Evolutionary conservation across 2,113 vertebrate species (phyloP).

Genomic region (Aptenodytes patagonicus): DNA sequence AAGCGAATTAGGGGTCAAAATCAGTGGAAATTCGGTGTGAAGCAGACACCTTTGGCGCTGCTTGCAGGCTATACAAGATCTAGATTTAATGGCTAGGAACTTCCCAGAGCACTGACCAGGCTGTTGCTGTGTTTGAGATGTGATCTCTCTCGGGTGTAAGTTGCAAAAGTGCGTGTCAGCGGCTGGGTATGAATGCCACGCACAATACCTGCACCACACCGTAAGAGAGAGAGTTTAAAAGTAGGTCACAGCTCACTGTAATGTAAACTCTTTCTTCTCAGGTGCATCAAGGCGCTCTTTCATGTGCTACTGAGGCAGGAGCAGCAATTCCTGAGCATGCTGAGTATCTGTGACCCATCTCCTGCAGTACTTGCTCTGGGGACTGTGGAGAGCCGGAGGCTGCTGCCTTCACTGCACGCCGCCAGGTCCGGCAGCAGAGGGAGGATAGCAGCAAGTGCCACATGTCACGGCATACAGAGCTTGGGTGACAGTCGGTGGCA

Average conservation of each 20-base stretch:
- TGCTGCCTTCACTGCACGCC: neutral
- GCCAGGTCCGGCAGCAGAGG: neutral
- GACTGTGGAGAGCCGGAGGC: rapidly evolving
- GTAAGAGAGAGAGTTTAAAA: neutral
- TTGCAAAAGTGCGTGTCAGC: neutral
- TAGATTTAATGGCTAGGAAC: neutral
- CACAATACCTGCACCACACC: neutral
- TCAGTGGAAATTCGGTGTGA: neutral
- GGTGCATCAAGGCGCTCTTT: neutral
- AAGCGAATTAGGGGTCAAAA: neutral
- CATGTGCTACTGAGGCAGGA: neutral
- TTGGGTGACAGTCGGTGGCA: neutral
- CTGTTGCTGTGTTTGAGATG: neutral
- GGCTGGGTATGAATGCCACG: rapidly evolving
- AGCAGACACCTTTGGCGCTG: neutral
- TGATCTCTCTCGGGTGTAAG: neutral
- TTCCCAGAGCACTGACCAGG: neutral
- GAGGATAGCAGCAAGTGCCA: neutral
- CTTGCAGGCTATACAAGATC: neutral
- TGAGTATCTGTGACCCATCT: neutral
- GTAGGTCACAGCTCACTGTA: neutral
- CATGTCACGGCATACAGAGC: neutral
- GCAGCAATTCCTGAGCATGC: neutral
- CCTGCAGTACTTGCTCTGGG: rapidly evolving
- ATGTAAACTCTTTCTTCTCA: neutral